Evolutionary conservation across 1,140 invertebrate genomes (phyloP), one percentile per base, ranked within the genome.

Genomic region (Saxidomus purpurata): DNA sequence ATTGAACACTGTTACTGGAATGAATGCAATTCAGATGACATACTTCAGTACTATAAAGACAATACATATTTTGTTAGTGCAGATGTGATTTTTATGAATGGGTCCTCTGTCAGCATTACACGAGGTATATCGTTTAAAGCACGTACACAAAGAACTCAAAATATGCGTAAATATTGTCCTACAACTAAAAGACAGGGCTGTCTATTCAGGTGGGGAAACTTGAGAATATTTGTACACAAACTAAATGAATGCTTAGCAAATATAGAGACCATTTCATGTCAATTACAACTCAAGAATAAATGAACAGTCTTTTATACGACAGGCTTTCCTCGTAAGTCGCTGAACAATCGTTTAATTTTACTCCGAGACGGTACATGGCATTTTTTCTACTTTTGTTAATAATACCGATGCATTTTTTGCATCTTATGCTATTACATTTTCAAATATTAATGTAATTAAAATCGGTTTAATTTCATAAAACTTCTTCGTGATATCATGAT

Each of bases 181-280:
- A 38, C 67, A 71, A 38, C 31, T 71, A 71, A 71, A 40, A 71
- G 34, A 71, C 67, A 71, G 36, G 22, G 34, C 15, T 38, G 34
- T 1, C 67, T 71, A 71, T 71, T 71, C 25, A 71, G 67, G 1
- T 22, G 31, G 15, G 34, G 67, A 71, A 71, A 71, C 25, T 6
- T n/a, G 67, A 71, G 36, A 71, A 22, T 38, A 71, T 71, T 71
- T 71, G 67, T 71, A 71, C 67, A 38, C 38, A 71, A 43, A 17
- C 38, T 71, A 34, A 28, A 71, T 71, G 67, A 71, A 71, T 71
- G 34, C 11, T 71, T 38, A 1, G 67, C 25, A 36, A 71, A 71
- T 19, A 71, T 19, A 15, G 34, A 28, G 67, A 71, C 2, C 67
- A 71, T 36, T 71, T 63, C 8, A 28, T 63, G 59, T 28, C 59